phyloP scores from a whole-genome alignment of 2,113 vertebrate genomes.

The Eptesicus fuscus region DNA sequence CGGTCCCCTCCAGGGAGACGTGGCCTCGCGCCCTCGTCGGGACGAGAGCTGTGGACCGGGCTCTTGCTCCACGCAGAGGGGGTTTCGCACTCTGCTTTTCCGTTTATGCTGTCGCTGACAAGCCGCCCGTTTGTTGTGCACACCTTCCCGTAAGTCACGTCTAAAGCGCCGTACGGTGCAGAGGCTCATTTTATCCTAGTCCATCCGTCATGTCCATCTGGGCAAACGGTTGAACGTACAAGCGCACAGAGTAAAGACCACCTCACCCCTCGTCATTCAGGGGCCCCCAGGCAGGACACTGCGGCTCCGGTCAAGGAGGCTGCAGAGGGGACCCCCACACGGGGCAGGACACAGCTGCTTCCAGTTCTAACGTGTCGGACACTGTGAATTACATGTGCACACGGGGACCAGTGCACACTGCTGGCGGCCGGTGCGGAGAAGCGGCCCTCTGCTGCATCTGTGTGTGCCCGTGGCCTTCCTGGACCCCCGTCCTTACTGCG shows the following conservation, averaged over 20 bases:
- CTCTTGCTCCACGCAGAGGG: not conserved
- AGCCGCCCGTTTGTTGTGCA: not conserved
- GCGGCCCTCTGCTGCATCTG: no score
- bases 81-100: not conserved
- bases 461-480: not conserved
- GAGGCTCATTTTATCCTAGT: not conserved
- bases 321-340: not conserved
- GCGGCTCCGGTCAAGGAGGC: not conserved
- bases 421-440: no score
- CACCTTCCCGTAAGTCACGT: not conserved
- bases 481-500: not conserved
- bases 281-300: no score
- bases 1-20: not conserved
- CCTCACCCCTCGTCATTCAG: not conserved
- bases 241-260: not conserved
- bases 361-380: not conserved
- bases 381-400: not conserved
- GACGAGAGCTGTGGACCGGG: not conserved
- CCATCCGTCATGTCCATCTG: not conserved
- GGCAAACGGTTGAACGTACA: not conserved
- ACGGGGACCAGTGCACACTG: no score
- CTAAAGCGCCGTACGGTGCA: not conserved
- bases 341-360: not conserved
- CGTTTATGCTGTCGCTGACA: slow-evolving; percentile 19
- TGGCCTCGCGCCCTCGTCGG: not conserved